phyloP scores from a whole-genome alignment of 1,140 invertebrate genomes.

The Papilio machaon region DNA sequence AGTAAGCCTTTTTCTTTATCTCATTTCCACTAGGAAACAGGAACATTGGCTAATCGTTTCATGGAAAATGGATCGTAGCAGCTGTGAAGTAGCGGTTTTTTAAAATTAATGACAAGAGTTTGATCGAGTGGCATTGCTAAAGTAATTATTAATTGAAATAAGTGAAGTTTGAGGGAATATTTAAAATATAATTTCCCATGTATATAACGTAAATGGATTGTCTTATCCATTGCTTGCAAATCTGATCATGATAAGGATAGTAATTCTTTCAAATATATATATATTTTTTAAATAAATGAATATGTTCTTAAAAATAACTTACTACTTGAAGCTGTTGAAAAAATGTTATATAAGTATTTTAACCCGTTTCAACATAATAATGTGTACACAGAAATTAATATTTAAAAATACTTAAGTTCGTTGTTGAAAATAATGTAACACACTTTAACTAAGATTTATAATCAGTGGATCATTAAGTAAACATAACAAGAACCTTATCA shows the following conservation, averaged over 20 bases:
- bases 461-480: neutral
- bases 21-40: neutral
- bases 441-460: neutral
- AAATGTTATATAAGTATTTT: no score
- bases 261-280: no score
- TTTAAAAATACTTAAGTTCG: no score
- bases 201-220: neutral
- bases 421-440: neutral
- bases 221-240: neutral
- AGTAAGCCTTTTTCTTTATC: neutral
- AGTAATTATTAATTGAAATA: conserved; percentile 8
- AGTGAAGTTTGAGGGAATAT: neutral
- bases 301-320: no score
- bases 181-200: neutral
- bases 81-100: neutral
- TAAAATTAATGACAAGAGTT: neutral
- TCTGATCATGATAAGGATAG: neutral
- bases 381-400: no score
- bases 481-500: neutral
- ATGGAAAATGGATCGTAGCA: neutral
- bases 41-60: neutral
- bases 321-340: no score
- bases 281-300: no score
- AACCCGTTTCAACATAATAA: no score
- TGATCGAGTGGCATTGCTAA: neutral